Conservation (phyloP, 2,113 vertebrate genomes). For the Lycaon pictus region DNA sequence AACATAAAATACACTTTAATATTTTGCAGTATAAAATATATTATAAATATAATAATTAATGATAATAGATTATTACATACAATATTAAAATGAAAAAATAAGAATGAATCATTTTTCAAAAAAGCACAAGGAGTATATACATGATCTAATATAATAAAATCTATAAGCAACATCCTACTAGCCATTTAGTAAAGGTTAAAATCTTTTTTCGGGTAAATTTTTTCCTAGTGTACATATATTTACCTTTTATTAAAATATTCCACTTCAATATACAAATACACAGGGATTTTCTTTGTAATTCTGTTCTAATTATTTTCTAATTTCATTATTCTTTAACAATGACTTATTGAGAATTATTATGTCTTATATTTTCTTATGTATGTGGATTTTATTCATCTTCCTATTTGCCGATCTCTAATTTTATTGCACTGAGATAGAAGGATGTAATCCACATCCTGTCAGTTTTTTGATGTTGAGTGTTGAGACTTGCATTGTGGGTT, state of each 20-base stretch:
- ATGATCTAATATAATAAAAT: neutral
- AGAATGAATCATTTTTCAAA: neutral
- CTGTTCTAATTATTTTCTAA: slow-evolving; percentile 44
- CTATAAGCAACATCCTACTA: neutral
- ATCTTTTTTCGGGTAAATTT: neutral
- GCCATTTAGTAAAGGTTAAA: slow-evolving; percentile 34
- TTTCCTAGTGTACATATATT: neutral
- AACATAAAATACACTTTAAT: no score
- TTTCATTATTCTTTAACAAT: slow-evolving; percentile 1
- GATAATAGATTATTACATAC: no score
- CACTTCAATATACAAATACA: neutral
- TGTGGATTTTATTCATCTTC: neutral
- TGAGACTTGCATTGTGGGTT: neutral
- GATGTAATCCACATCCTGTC: neutral
- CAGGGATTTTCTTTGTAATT: neutral
- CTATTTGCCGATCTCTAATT: neutral
- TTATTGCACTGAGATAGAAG: neutral
- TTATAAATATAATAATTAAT: no score
- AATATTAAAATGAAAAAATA: neutral
- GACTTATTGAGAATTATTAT: neutral
- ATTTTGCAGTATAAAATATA: no score
- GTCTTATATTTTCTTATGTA: neutral
- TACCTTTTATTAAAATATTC: slow-evolving; percentile 33
- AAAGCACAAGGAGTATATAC: neutral
- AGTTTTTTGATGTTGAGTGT: neutral